Percentiles rank a stretch among this genome's conserved stretches.
These are phyloP conservation scores for Benthosema pterotum DNA, from an alignment of 2,797 vertebrate genomes.

Conservation along the genomic window DNA sequence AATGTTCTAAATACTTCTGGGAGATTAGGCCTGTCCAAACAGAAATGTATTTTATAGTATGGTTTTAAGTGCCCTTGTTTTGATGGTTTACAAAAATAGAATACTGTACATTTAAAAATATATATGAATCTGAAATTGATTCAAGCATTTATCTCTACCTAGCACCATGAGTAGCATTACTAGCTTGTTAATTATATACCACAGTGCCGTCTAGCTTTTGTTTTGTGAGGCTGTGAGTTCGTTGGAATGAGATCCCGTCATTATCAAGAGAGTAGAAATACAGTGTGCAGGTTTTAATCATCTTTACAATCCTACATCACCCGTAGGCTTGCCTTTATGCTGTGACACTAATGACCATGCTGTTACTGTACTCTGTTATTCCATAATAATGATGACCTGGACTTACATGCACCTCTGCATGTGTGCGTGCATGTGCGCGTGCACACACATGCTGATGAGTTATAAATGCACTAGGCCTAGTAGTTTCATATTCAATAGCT, in stretches of 20 bases:
- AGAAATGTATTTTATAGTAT: neutral
- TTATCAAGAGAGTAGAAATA: conserved; percentile 45
- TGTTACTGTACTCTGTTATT: too few species aligned
- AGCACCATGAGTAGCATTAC: conserved; percentile 1
- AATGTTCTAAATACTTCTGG: too few species aligned
- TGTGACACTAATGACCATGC: conserved; percentile 2
- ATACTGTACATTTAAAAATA: too few species aligned
- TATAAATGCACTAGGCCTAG: neutral
- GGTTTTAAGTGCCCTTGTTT: too few species aligned
- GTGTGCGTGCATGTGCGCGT: neutral
- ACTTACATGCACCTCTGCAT: too few species aligned
- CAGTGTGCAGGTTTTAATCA: conserved; percentile 9
- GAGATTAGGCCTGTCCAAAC: neutral
- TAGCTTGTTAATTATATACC: conserved; percentile 52
- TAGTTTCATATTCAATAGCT: too few species aligned
- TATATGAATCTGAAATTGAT: neutral
- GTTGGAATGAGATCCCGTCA: conserved; percentile 27
- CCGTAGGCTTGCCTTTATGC: conserved; percentile 28
- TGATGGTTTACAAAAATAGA: too few species aligned
- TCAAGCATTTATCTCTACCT: neutral
- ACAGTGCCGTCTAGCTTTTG: conserved; percentile 22
- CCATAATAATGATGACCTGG: too few species aligned
- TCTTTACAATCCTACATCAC: conserved; percentile 28
- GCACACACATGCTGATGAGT: neutral
- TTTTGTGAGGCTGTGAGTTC: conserved; percentile 22